Evolutionary conservation across 2,888 invertebrate genomes (phyloP), one percentile per base, ranked within the genome.

Genomic region (Hartigia nigra): DNA sequence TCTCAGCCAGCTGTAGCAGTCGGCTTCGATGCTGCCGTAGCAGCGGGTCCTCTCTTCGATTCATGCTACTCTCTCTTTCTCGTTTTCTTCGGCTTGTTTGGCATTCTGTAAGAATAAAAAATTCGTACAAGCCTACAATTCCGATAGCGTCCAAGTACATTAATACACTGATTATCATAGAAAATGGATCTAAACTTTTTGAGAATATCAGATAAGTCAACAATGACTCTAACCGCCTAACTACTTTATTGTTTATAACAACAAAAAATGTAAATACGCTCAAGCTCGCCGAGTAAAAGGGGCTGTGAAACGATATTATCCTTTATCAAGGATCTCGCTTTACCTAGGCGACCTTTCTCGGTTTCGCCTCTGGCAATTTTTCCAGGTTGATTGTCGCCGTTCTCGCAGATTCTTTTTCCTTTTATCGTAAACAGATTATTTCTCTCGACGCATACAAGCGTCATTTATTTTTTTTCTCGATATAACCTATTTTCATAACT

Each of bases 1-100:
- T 91, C 87, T 93, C 93, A 79, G 93, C 92, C 84, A 93, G 88
- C 89, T 93, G 92, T 88, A 93, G 91, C 86, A 93, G 90, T 82
- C 93, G 92, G 87, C 91, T 93, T 82, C 93, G 90, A 86, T 91
- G 91, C 89, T 91, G 90, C 87, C 90, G 92, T 84, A 93, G 88
- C 89, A 92, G 92, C 88, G 92, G 91, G 86, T 93, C 93, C 86
- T 93, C 93, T 75, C 92, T 91, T 81, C 90, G 91, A 91, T 92
- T 92, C 90, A 91, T 91, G 84, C 83, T 87, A 82, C 80, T 76
- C 82, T 83, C 84, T 82, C 76, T 76, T 79, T 23, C 72, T 31
- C 81, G 81, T 75, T 82, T 80, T 77, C 80, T 80, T 81, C 80
- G 79, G 74, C 75, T 79, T 78, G 78, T 81, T 76, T 39, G 74